Conservation (phyloP, 2,797 vertebrate genomes). For the Microtus obscurus region DNA sequence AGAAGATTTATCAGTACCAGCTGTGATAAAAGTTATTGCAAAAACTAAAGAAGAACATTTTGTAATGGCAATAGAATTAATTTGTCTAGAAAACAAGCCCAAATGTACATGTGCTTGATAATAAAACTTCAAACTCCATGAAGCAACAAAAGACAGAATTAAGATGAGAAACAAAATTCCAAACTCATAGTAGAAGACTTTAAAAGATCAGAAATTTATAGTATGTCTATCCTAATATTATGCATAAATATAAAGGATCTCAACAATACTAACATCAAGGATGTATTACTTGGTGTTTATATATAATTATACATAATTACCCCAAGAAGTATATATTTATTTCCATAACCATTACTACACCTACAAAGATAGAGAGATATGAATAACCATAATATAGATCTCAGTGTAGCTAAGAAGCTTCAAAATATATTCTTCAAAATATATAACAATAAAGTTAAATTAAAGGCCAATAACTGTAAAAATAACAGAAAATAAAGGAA, state of each 20-base stretch:
- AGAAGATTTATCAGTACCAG: not conserved
- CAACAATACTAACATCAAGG: not conserved
- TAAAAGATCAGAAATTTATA: not conserved
- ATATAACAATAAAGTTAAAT: not conserved
- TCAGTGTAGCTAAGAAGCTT: not conserved
- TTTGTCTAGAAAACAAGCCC: constrained; percentile 6
- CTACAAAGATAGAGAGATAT: not conserved
- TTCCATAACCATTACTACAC: not conserved
- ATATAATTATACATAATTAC: not conserved
- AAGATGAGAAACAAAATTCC: constrained; percentile 10
- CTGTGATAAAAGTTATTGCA: not conserved
- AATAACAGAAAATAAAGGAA: not conserved
- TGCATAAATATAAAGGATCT: not conserved
- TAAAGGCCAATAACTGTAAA: not conserved
- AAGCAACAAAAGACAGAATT: constrained; percentile 16
- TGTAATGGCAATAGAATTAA: not conserved
- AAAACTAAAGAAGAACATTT: constrained; percentile 2
- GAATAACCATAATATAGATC: not conserved
- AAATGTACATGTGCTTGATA: not conserved
- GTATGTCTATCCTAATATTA: not conserved
- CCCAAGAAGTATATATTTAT: not conserved
- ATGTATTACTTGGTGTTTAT: constrained; percentile 14
- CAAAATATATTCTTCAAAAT: not conserved
- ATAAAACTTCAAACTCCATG: not conserved
- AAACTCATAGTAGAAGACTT: constrained; percentile 30